Percentiles rank a stretch among this genome's conserved stretches.
Evolutionary conservation across 2,888 invertebrate genomes (phyloP).

Genomic region (Pedicia rivosa): DNA sequence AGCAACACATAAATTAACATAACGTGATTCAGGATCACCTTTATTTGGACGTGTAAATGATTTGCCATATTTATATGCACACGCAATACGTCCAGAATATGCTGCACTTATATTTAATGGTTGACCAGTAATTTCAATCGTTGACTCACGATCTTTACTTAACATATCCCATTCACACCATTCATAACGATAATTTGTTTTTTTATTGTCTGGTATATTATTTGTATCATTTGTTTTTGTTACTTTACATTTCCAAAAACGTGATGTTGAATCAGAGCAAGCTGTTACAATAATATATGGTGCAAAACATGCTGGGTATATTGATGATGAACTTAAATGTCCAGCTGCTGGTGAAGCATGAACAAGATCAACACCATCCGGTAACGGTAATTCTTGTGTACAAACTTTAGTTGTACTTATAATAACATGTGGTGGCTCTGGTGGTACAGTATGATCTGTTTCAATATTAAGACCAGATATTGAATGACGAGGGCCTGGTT

Average conservation of each 20-base stretch:
- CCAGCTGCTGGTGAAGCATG: conserved; percentile 93
- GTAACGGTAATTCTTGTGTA: conserved; percentile 72
- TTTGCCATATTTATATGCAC: conserved; percentile 88
- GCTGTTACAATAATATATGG: conserved; percentile 94
- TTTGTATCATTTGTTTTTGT: conserved; percentile 35
- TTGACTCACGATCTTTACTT: conserved; percentile 46
- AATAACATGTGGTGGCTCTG: conserved; percentile 46
- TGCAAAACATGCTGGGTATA: conserved; percentile 97
- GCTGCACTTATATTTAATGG: conserved; percentile 91
- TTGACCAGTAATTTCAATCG: conserved; percentile 62
- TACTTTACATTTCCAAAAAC: conserved; percentile 74
- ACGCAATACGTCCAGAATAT: conserved; percentile 93
- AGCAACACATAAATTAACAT: conserved; percentile 81
- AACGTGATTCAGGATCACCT: conserved; percentile 60
- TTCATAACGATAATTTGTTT: conserved; percentile 33
- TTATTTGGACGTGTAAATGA: conserved; percentile 71
- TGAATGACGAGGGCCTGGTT: conserved; percentile 12
- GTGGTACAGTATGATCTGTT: conserved; percentile 18
- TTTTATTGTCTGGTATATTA: conserved; percentile 10
- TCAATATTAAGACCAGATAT: conserved; percentile 13
- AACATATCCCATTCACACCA: conserved; percentile 89
- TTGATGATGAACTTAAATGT: conserved; percentile 91
- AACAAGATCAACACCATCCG: conserved; percentile 80
- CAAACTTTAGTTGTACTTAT: conserved; percentile 87
- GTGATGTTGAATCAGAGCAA: conserved; percentile 76